Conservation (phyloP, 2,888 invertebrate species). For the Aspidiotus destructor region DNA sequence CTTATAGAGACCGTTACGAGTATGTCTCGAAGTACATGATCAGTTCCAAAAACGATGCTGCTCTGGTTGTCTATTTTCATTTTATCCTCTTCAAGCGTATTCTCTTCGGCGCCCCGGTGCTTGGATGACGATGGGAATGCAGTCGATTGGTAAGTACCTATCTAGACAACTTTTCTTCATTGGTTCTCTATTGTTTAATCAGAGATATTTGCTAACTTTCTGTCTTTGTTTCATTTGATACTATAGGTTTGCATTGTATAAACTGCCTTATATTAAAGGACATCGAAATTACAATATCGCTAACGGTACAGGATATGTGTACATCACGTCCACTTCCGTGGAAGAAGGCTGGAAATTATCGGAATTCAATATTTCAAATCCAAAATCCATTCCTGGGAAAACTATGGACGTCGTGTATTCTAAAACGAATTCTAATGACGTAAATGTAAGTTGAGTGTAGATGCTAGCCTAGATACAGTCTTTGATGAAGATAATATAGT, state of each 20-base stretch:
- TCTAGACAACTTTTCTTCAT: no score
- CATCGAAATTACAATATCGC: conserved; percentile 48
- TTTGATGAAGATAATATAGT: no score
- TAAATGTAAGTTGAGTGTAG: not conserved
- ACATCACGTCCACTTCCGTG: conserved; percentile 43
- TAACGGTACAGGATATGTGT: conserved; percentile 59
- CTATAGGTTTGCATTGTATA: conserved; percentile 56
- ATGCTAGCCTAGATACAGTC: no score
- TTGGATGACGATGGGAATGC: not conserved
- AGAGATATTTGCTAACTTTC: no score
- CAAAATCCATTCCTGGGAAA: conserved; percentile 54
- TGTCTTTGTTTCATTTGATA: no score
- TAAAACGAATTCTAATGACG: conserved; percentile 3
- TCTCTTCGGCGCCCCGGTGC: not conserved
- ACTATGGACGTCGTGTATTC: conserved; percentile 47
- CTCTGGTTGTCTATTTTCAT: no score
- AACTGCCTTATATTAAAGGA: conserved; percentile 57
- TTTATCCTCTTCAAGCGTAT: no score
- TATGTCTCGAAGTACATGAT: no score
- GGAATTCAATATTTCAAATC: conserved; percentile 50
- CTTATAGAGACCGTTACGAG: no score
- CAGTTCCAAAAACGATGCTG: no score
- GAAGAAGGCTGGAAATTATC: conserved; percentile 55
- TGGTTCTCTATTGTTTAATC: not conserved
- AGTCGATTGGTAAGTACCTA: conserved; percentile 1